These are phyloP conservation scores for Apoderus coryli DNA, from an alignment of 2,888 invertebrate species.

Conservation along the genomic window DNA sequence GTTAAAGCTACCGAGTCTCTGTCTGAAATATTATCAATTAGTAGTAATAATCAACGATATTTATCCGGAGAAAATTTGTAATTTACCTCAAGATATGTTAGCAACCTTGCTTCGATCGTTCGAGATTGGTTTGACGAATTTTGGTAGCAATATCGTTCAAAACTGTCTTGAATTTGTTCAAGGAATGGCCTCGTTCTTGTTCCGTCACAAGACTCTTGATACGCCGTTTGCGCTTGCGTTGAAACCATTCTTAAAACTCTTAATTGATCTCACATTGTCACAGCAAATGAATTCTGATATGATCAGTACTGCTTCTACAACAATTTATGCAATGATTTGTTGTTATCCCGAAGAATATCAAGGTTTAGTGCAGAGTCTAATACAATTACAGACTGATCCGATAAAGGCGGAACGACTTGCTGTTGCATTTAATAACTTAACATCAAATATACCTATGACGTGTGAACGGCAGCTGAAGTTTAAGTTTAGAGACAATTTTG, in stretches of 20 bases:
- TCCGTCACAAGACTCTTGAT: constrained; percentile 24
- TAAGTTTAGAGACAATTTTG: constrained; percentile 63
- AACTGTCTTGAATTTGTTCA: constrained; percentile 45
- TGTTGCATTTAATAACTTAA: constrained; percentile 56
- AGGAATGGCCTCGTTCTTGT: constrained; percentile 36
- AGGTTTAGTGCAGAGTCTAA: constrained; percentile 42
- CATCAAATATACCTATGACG: constrained; percentile 45
- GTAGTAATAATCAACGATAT: constrained; percentile 50
- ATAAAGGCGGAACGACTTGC: constrained; percentile 52
- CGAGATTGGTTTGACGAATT: constrained; percentile 44
- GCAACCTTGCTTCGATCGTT: constrained; percentile 40
- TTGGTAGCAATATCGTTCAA: constrained; percentile 40
- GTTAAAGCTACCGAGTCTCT: constrained; percentile 53
- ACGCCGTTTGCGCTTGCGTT: constrained; percentile 24
- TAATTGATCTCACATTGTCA: constrained; percentile 48
- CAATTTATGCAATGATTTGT: constrained; percentile 50
- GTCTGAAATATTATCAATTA: constrained; percentile 46
- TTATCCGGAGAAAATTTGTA: constrained; percentile 45
- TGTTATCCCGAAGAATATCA: constrained; percentile 51
- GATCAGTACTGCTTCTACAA: constrained; percentile 41
- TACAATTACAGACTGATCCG: constrained; percentile 46
- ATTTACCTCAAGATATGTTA: constrained; percentile 36
- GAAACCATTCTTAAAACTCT: constrained; percentile 36
- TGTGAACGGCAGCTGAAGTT: constrained; percentile 46
- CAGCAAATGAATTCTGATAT: constrained; percentile 51